phyloP scores from a whole-genome alignment of 2,113 vertebrate genomes.

The Lampris megalopsis region DNA sequence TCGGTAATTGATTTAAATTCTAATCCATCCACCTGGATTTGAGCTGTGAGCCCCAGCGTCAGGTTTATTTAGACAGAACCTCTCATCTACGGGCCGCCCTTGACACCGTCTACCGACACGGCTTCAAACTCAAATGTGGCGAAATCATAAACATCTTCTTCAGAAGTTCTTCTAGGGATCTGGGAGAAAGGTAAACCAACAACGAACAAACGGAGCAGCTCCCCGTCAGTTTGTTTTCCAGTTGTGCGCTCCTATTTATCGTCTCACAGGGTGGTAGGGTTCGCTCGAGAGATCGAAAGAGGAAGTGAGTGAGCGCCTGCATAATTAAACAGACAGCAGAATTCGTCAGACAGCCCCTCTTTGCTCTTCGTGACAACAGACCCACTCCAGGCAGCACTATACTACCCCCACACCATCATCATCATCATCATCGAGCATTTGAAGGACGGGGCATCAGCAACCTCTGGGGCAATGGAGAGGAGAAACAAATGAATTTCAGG shows the following conservation, averaged over 20 bases:
- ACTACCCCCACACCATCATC: constrained; percentile 1
- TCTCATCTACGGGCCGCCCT: too few species aligned
- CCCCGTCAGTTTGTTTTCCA: neutral
- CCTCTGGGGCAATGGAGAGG: constrained; percentile 38
- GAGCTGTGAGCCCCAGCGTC: too few species aligned
- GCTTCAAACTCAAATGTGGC: too few species aligned
- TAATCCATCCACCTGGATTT: too few species aligned
- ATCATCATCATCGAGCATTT: constrained; percentile 29
- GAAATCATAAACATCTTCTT: too few species aligned
- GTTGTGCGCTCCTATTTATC: neutral
- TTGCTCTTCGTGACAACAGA: constrained; percentile 50
- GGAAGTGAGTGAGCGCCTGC: constrained; percentile 45
- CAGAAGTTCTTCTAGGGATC: too few species aligned
- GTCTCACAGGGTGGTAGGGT: constrained; percentile 1
- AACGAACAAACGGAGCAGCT: too few species aligned
- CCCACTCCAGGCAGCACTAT: constrained; percentile 35
- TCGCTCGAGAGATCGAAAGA: constrained; percentile 12
- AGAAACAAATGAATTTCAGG: constrained; percentile 46
- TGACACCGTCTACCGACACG: too few species aligned
- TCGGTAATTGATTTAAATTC: too few species aligned
- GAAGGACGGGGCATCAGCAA: constrained; percentile 57
- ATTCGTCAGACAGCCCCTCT: constrained; percentile 40
- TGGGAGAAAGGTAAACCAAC: too few species aligned
- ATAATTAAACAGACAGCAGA: constrained; percentile 66
- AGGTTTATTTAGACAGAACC: too few species aligned